These are phyloP conservation scores for Gavialis gangeticus DNA, from an alignment of 2,113 vertebrate genomes.

Conservation along the genomic window DNA sequence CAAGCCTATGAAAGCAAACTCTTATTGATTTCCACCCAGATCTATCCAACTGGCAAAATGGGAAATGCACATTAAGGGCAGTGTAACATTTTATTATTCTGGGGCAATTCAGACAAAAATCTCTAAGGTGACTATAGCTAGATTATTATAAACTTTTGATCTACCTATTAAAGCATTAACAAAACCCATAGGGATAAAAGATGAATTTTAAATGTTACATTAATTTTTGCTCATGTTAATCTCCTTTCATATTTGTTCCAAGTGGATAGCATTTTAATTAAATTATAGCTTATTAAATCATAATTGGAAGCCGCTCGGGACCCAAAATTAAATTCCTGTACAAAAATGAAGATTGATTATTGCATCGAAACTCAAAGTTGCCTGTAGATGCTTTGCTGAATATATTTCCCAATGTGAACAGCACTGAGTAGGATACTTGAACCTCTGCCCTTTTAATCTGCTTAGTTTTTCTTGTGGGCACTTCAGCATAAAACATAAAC, in stretches of 20 bases:
- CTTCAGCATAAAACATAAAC: not conserved
- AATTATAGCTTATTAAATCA: conserved; percentile 47
- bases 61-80: not conserved
- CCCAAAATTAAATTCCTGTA: conserved; percentile 1
- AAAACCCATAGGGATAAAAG: not conserved
- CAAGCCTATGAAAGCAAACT: not conserved
- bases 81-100: not conserved
- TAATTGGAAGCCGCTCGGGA: conserved; percentile 42
- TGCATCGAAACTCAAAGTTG: not conserved
- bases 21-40: not conserved
- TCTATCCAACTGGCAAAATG: not conserved
- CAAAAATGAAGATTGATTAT: conserved; percentile 26
- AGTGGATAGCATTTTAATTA: conserved; percentile 68
- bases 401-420: too few species aligned
- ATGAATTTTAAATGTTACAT: conserved; percentile 22
- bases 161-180: not conserved
- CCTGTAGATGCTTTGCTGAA: not conserved
- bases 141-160: not conserved
- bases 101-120: not conserved
- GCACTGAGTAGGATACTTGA: not conserved
- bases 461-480: not conserved
- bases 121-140: not conserved
- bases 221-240: conserved; percentile 40
- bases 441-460: not conserved
- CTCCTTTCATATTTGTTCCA: not conserved